Evolutionary conservation across 2,113 vertebrate species (phyloP), one percentile per base, ranked within the genome.

Genomic region (Neofelis nebulosa): DNA sequence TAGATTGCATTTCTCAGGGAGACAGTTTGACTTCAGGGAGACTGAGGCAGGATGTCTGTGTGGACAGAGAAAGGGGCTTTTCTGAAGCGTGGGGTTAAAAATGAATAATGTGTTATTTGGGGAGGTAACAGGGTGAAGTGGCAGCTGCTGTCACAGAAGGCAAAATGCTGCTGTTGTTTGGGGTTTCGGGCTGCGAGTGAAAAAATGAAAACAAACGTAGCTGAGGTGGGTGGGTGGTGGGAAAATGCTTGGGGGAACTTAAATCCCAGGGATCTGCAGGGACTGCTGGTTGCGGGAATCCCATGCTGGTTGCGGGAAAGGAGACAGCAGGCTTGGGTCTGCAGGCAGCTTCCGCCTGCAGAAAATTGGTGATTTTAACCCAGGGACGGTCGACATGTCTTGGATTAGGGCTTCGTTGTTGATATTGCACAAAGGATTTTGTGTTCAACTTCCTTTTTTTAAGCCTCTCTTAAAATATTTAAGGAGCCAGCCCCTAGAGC

Each of bases 391-490:
- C 74, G 29, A 8, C 9, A 0, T 4, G 73, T 52, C 86, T 96
- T 50, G 55, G n/a, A 68, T 45, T 5, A n/a, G 73, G 73, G 41
- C 48, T 83, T 86, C 86, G 29, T 88, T 1, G 1, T 52, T 69
- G 50, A 12, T 2, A 0, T 0, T 21, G 52, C 93, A 95, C 33
- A 61, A 92, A 94, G 41, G 48, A 94, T 94, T 88, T 78, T 91
- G 89, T 80, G 86, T 79, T 97, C 82, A 33, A 84, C 45, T 63
- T 78, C 41, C 12, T 27, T 74, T 86, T 89, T 38, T 15, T 18
- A 61, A 85, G 74, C 48, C 33, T 80, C 92, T 71, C 48, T 97
- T 83, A 95, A 98, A 97, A 97, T 97, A 98, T 96, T 97, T 95
- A 96, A 92, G 92, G 38, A 93, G 87, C 63, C 68, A 78, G 66